Conservation (phyloP, 2,888 invertebrate species). For the Diachrysia chrysitis region DNA sequence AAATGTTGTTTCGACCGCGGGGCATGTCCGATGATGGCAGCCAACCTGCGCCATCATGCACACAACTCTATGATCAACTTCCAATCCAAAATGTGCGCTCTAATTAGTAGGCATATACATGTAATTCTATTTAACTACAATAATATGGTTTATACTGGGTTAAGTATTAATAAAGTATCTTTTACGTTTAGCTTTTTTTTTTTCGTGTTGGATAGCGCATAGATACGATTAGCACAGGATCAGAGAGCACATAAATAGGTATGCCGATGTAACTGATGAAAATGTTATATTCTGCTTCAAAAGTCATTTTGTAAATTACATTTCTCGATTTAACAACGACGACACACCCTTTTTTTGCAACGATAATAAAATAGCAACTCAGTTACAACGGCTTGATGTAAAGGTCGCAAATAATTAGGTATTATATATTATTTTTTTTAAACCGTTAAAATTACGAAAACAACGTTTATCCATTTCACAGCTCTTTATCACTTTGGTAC, state of each 20-base stretch:
- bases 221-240: too few relatives aligned
- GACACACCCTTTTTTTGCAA: not conserved
- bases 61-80: conserved; percentile 75
- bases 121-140: too few relatives aligned
- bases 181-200: too few relatives aligned
- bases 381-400: not conserved
- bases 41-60: conserved; percentile 45
- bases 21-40: conserved; percentile 66
- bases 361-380: not conserved
- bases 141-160: too few relatives aligned
- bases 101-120: conserved; percentile 43
- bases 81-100: conserved; percentile 51
- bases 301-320: too few relatives aligned
- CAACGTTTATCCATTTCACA: not conserved
- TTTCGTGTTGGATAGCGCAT: too few relatives aligned
- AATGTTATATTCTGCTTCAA: not conserved
- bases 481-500: not conserved
- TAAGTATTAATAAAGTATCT: too few relatives aligned
- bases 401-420: not conserved
- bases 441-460: not conserved
- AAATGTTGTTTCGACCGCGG: conserved; percentile 87
- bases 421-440: not conserved
- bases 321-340: not conserved
- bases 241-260: too few relatives aligned
- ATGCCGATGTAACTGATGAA: too few relatives aligned